Base-by-base conservation (phyloP, 2,888 invertebrate species). In the Thyatira batis region DNA sequence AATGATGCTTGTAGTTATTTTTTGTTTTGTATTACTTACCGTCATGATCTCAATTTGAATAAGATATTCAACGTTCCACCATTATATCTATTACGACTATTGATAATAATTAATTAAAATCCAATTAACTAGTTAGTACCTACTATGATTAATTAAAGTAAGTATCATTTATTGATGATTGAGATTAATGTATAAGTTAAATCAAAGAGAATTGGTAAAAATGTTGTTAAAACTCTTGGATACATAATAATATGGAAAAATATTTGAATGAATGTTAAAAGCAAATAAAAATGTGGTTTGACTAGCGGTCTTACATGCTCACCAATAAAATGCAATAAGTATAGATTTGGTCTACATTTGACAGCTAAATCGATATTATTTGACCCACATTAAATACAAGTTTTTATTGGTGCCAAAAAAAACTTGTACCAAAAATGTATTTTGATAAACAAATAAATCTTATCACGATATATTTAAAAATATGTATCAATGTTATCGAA, bases 401-500 rank as follows among this genome's bases (percentile, higher is more conserved):
- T 39, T 39, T 17, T 39, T 23, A 23, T 23, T 39, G 1, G 17
- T 2, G 2, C 17, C n/a, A 17, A 13, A 39, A n/a, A n/a, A n/a
- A n/a, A n/a, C n/a, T n/a, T n/a, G n/a, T n/a, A n/a, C n/a, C 17
- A 6, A 13, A 17, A 17, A 17, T 39, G 8, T 39, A 1, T 39
- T 39, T 17, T 39, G 17, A 8, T 39, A 1, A 11, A 5, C 13
- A 39, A 6, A 8, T 39, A 39, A n/a, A 39, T 39, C 39, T 39
- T 17, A 17, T 39, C 13, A 39, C 11, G 39, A 39, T 39, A 39
- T 25, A n/a, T n/a, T 48, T 27, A 27, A 27, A 46, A 27, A 58
- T 55, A 54, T 50, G 57, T 52, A 27, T 48, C 48, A 17, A 27
- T 27, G 13, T 27, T 39, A 39, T 39, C 39, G 39, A 11, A 17